A percentile compares a stretch with the other conserved stretches of the same genome.
Evolutionary conservation across 1,140 invertebrate species (phyloP).

Genomic region (Macrobrachium nipponense): DNA sequence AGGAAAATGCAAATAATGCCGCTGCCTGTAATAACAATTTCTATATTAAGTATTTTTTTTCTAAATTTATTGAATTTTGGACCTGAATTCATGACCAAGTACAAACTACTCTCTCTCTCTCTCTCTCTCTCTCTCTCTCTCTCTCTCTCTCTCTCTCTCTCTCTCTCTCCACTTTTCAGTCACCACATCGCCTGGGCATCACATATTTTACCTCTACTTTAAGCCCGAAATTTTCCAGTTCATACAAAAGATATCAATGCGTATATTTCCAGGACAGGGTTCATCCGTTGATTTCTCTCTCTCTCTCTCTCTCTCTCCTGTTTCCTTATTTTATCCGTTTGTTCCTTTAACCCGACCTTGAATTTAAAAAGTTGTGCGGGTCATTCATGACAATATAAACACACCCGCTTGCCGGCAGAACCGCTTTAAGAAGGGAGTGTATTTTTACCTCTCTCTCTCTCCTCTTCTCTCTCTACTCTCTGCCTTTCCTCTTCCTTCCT

Average conservation of each 20-base stretch:
- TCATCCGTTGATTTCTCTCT: neutral
- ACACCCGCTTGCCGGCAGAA: too few relatives aligned
- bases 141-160: slow-evolving; percentile 1
- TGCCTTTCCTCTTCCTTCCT: neutral
- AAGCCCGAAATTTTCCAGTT: too few relatives aligned
- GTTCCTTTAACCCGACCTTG: neutral
- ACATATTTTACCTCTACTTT: neutral
- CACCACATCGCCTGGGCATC: neutral
- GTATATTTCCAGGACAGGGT: too few relatives aligned
- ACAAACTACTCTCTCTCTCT: neutral
- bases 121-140: neutral
- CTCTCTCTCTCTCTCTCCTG: slow-evolving; percentile 5
- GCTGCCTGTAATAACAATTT: too few relatives aligned
- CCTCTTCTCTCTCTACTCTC: slow-evolving; percentile 3
- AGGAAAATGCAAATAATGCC: too few relatives aligned
- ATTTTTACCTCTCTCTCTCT: slow-evolving; percentile 2
- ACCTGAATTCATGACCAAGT: too few relatives aligned
- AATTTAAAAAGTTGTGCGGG: too few relatives aligned
- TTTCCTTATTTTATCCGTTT: slow-evolving; percentile 12
- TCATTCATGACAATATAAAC: too few relatives aligned
- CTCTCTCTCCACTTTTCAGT: neutral
- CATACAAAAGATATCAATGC: too few relatives aligned
- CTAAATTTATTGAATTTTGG: too few relatives aligned
- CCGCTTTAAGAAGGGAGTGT: neutral
- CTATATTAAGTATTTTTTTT: too few relatives aligned